phyloP scores from a whole-genome alignment of 1,140 invertebrate genomes.

The Cepaea nemoralis region DNA sequence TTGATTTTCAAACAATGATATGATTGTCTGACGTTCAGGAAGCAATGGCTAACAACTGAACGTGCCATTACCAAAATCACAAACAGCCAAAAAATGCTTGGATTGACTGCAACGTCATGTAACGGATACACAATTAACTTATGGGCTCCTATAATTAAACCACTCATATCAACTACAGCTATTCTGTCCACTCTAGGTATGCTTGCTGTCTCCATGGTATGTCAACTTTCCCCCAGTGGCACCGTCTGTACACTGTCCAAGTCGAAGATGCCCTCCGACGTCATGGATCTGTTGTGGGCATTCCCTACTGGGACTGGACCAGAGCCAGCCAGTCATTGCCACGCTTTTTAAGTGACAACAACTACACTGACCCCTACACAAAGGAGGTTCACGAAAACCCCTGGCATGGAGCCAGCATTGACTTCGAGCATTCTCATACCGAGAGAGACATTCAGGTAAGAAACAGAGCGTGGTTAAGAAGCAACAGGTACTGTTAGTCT shows the following conservation, averaged over 20 bases:
- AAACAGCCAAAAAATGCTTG: too few species aligned
- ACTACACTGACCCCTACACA: constrained; percentile 28
- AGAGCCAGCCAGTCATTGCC: constrained; percentile 24
- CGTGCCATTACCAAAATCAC: too few species aligned
- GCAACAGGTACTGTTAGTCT: too few species aligned
- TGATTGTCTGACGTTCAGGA: too few species aligned
- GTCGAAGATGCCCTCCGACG: constrained; percentile 49
- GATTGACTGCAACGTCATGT: too few species aligned
- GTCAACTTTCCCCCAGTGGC: constrained; percentile 54
- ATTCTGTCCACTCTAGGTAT: constrained; percentile 34
- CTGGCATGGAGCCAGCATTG: constrained; percentile 40
- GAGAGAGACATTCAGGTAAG: constrained; percentile 21
- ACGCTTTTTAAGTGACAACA: constrained; percentile 33
- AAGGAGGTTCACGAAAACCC: constrained; percentile 36
- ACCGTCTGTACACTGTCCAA: constrained; percentile 52
- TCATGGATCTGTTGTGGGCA: constrained; percentile 47
- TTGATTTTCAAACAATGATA: too few species aligned
- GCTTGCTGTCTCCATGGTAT: constrained; percentile 53
- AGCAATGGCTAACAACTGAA: too few species aligned
- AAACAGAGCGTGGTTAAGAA: too few species aligned
- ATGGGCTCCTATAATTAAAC: too few species aligned
- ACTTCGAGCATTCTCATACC: constrained; percentile 22
- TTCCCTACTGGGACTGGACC: constrained; percentile 54
- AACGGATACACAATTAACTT: too few species aligned
- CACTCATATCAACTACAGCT: too few species aligned